Evolutionary conservation across 1,140 invertebrate species (phyloP).

Genomic region (Drosophila murphyi): DNA sequence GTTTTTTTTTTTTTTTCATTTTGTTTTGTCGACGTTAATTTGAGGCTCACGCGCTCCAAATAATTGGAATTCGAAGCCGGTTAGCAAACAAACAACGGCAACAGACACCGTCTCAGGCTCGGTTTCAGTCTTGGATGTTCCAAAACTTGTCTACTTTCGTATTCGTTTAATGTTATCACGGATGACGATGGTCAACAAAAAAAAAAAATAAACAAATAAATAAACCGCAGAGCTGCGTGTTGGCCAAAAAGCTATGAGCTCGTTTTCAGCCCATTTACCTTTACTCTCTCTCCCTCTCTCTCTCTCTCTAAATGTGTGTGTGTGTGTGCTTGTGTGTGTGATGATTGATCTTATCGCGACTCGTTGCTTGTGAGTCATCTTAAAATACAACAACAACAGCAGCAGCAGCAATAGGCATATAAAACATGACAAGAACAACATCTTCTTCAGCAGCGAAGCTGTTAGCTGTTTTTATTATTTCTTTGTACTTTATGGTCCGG

Average conservation of each 20-base stretch:
- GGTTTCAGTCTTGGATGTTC: too few relatives aligned
- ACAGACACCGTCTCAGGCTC: constrained; percentile 20
- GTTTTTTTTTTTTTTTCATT: constrained; percentile 28
- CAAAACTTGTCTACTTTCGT: constrained; percentile 79
- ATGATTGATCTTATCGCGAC: constrained; percentile 78
- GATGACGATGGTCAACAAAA: constrained; percentile 31
- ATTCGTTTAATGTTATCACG: constrained; percentile 78
- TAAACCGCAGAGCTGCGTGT: constrained; percentile 39
- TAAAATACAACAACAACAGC: constrained; percentile 48
- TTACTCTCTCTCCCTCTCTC: constrained; percentile 10
- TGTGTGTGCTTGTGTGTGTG: constrained; percentile 30
- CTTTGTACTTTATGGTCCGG: constrained; percentile 68
- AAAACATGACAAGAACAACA: constrained; percentile 53
- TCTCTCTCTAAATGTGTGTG: neutral
- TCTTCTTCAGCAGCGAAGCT: constrained; percentile 51
- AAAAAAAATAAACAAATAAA: too few relatives aligned
- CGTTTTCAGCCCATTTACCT: neutral
- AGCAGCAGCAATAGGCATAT: neutral
- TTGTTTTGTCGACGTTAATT: constrained; percentile 52
- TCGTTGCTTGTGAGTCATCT: constrained; percentile 69
- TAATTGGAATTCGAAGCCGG: constrained; percentile 82
- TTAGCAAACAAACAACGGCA: constrained; percentile 37
- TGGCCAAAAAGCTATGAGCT: constrained; percentile 3
- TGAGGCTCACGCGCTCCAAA: constrained; percentile 72
- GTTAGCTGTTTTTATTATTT: constrained; percentile 56